Evolutionary conservation across 2,113 vertebrate genomes (phyloP).

Genomic region (Myotis brandtii): DNA sequence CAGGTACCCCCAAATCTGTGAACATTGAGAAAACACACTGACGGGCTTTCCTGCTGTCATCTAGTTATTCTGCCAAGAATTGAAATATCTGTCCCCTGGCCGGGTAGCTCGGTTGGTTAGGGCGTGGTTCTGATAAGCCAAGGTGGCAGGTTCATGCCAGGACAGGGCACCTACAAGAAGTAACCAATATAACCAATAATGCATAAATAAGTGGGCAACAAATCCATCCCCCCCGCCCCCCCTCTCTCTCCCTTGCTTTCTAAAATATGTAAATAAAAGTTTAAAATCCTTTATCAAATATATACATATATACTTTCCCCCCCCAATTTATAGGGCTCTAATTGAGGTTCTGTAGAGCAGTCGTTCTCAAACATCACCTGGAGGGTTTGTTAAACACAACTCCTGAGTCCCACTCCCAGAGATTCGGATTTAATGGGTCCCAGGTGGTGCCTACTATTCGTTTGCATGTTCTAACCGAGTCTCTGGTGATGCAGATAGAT

Average conservation of each 20-base stretch:
- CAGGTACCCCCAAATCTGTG: neutral
- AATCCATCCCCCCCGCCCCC: neutral
- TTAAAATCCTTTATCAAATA: neutral
- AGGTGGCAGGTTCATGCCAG: neutral
- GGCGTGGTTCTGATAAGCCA: neutral
- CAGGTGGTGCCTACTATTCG: neutral
- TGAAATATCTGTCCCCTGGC: neutral
- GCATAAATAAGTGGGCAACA: neutral
- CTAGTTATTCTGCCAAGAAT: neutral
- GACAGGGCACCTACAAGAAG: neutral
- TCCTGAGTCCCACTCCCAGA: neutral
- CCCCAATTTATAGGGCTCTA: neutral
- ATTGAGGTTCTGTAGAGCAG: neutral
- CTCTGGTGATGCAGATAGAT: neutral
- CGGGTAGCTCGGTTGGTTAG: neutral
- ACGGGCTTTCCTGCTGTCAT: neutral
- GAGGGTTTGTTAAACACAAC: conserved; percentile 7
- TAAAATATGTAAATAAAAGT: neutral
- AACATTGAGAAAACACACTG: neutral
- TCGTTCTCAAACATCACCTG: neutral
- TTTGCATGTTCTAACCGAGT: neutral
- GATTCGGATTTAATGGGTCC: neutral
- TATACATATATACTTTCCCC: neutral
- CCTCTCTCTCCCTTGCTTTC: neutral
- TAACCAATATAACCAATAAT: neutral